A percentile compares a stretch with the other conserved stretches of the same genome.
phyloP scores from a whole-genome alignment of 2,888 invertebrate species.

The Drosophila nr. fundita region DNA sequence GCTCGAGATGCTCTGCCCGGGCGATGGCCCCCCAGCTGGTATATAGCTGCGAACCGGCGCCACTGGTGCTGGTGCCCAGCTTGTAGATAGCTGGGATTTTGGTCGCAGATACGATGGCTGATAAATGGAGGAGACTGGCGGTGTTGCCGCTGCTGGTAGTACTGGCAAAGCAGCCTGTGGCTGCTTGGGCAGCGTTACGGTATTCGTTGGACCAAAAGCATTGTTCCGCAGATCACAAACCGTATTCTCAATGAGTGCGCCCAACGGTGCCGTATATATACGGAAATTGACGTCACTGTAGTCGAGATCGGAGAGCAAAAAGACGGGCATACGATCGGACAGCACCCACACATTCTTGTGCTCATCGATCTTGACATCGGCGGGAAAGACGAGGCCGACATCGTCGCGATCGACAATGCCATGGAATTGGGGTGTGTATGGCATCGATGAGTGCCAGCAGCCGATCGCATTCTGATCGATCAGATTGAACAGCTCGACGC shows the following conservation, averaged over 20 bases:
- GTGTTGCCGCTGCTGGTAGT: conserved; percentile 12
- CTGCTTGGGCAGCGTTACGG: conserved; percentile 62
- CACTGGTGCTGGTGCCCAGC: conserved; percentile 50
- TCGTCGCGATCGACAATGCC: conserved; percentile 91
- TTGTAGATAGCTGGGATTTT: conserved; percentile 54
- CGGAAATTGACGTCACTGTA: conserved; percentile 92
- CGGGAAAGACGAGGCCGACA: conserved; percentile 91
- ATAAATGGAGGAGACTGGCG: conserved; percentile 35
- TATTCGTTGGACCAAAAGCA: conserved; percentile 75
- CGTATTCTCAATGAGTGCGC: conserved; percentile 89
- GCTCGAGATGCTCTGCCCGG: conserved; percentile 57
- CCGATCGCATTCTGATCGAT: conserved; percentile 93
- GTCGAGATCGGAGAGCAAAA: conserved; percentile 89
- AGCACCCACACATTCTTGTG: conserved; percentile 91
- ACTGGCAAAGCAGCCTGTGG: conserved; percentile 32
- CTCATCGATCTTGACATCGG: conserved; percentile 91
- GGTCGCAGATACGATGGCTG: conserved; percentile 63
- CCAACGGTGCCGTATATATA: conserved; percentile 89
- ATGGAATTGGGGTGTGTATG: conserved; percentile 88
- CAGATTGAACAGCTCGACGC: conserved; percentile 91
- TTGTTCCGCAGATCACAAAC: conserved; percentile 88
- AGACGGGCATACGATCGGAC: conserved; percentile 93
- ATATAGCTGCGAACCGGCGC: conserved; percentile 43
- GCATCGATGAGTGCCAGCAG: conserved; percentile 91
- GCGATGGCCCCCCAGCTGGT: conserved; percentile 29